Evolutionary conservation across 2,113 vertebrate species (phyloP).

Genomic region (Choloepus hoffmanni): DNA sequence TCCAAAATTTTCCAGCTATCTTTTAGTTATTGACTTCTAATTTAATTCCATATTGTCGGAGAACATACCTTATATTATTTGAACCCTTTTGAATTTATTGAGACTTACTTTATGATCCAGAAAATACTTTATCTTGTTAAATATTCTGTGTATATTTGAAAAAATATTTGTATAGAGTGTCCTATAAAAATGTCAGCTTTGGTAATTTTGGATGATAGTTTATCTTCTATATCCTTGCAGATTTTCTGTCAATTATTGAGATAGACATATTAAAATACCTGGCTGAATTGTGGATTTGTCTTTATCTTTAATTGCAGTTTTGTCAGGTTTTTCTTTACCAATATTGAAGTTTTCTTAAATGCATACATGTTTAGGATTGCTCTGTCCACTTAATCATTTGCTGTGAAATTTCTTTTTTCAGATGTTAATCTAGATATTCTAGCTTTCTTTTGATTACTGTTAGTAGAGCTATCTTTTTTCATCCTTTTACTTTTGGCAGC

Average conservation of each 20-base stretch:
- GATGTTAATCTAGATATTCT: neutral
- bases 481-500: neutral
- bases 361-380: neutral
- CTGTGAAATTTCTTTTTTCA: neutral
- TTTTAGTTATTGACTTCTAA: neutral
- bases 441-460: neutral
- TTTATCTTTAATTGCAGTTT: neutral
- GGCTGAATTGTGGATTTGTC: neutral
- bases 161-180: neutral
- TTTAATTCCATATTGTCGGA: neutral
- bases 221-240: neutral
- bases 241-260: neutral
- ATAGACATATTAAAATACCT: neutral
- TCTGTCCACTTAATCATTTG: neutral
- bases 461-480: neutral
- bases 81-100: slow-evolving; percentile 12
- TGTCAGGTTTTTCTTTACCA: neutral
- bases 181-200: neutral
- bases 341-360: neutral
- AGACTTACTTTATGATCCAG: neutral
- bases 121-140: neutral
- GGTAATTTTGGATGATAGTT: neutral
- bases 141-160: neutral
- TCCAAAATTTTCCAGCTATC: neutral
- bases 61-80: neutral